Evolutionary conservation across 2,113 vertebrate species (phyloP), one percentile per base, ranked within the genome.

Genomic region (Acrocephalus arundinaceus): DNA sequence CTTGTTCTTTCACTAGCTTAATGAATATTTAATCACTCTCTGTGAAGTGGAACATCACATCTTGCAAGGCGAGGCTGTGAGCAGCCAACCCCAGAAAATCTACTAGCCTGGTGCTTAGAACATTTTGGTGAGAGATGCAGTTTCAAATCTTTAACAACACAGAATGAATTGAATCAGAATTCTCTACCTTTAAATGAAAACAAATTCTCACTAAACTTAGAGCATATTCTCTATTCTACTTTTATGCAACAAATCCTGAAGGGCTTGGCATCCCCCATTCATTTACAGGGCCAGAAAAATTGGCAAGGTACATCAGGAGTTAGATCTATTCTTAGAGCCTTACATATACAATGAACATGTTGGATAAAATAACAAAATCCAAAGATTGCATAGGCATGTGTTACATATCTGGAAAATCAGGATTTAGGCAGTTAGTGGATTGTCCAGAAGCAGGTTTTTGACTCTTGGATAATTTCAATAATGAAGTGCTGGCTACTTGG

Each of bases 1-100:
- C 96, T 95, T 95, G 96, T 97, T 96, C 96, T 95, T 97, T 96
- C 94, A 78, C 86, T 93, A 86, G 86, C 94, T 87, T 95, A 95
- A 97, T 97, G 93, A 96, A 97, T 97, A 97, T 97, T 97, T 97
- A 94, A 97, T 96, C 93, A 48, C 65, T 90, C 95, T 71, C 94
- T 97, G 76, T 97, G 95, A 97, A 97, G 95, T 96, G 91, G 93
- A 96, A 96, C 96, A 97, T 93, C 93, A 85, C 93, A 90, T 97
- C 91, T 96, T 7, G 2, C 86, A 95, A 93, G 76, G 57, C 95
- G 83, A 87, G 83, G 61, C 83, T 74, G 93, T 81, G 76, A 95
- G 96, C 95, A 93, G 89, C 93, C 95, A 97, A 87, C 61, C 93
- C 86, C 96, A 89, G 93, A 94, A 96, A 96, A 90, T 89, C 80